Evolutionary conservation across 1,140 invertebrate species (phyloP).

Genomic region (Achroia grisella): DNA sequence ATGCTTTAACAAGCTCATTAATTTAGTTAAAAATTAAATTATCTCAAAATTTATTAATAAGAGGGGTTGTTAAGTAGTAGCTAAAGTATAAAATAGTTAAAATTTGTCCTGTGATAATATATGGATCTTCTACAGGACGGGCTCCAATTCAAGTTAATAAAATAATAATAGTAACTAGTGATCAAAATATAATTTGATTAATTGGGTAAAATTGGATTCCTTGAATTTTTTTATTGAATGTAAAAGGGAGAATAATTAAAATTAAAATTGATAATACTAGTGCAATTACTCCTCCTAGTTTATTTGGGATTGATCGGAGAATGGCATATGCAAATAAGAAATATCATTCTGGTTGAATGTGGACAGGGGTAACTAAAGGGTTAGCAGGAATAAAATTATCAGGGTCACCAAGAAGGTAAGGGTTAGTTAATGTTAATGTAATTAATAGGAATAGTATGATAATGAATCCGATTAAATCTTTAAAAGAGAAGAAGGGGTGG

Average conservation of each 20-base stretch:
- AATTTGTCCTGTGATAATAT: conserved; percentile 75
- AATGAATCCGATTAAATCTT: conserved; percentile 76
- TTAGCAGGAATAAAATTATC: conserved; percentile 83
- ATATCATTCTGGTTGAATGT: conserved; percentile 86
- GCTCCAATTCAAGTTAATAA: conserved; percentile 80
- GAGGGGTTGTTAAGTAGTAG: conserved; percentile 71
- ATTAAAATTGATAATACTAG: conserved; percentile 78
- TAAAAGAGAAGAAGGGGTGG: conserved; percentile 76
- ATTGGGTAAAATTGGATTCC: conserved; percentile 73
- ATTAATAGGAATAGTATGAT: conserved; percentile 68
- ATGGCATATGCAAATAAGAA: conserved; percentile 86
- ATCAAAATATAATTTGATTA: conserved; percentile 77
- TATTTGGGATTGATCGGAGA: conserved; percentile 82
- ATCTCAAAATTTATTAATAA: conserved; percentile 71
- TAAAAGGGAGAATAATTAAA: conserved; percentile 74
- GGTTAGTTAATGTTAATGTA: conserved; percentile 63
- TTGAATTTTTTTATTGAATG: conserved; percentile 70
- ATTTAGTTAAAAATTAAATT: conserved; percentile 62
- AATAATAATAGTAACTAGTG: conserved; percentile 69
- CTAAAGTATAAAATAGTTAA: conserved; percentile 75
- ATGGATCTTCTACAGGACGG: conserved; percentile 76
- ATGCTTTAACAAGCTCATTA: conserved; percentile 76
- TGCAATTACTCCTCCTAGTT: conserved; percentile 82
- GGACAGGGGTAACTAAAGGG: conserved; percentile 78
- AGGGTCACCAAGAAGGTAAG: conserved; percentile 77